Base-by-base conservation (phyloP, 2,888 invertebrate species). In the Chymomyza procnemis region DNA sequence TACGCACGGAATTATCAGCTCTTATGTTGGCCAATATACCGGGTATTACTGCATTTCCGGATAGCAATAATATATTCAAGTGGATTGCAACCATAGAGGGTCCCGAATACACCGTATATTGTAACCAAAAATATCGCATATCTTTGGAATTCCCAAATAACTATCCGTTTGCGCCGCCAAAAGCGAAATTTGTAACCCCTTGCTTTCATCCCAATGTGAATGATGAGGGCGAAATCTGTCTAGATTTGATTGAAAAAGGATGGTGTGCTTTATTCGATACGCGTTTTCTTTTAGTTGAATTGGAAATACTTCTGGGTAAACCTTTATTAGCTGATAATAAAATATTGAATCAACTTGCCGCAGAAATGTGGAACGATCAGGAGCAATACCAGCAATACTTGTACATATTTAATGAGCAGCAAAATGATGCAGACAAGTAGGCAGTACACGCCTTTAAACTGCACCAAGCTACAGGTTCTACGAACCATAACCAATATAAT, bases 131-230 rank as follows among this genome's bases (percentile, higher is more conserved):
- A 76, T 99, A 97, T 92, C 97, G 97, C 90, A 92, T 99, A 74
- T 95, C 95, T 6, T 90, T 99, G 87, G 97, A 97, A 88, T 99
- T 99, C 90, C 97, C 97, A 22, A 96, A 96, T 90, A 96, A 97
- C 46, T 99, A 99, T 91, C 98, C 98, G 0, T 98, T 97, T 90
- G 95, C 96, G 68, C 96, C 98, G 12, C 98, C 98, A 1, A 93
- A 95, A 82, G 97, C 98, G 9, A 95, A 95, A 90, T 98, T 98
- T 81, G 91, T 95, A 56, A 97, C 97, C 2, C 96, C 97, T 2
- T 98, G 98, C 90, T 99, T 97, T 92, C 98, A 99, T 91, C 98
- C 98, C 0, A 99, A 99, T 89, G 97, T 99, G 48, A 98, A 98
- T 90, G 92, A 93, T 18, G 93, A 93, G 64, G 94, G 94, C 73